Evolutionary conservation across 2,113 vertebrate species (phyloP), one percentile per base, ranked within the genome.

Genomic region (Elanoides forficatus): DNA sequence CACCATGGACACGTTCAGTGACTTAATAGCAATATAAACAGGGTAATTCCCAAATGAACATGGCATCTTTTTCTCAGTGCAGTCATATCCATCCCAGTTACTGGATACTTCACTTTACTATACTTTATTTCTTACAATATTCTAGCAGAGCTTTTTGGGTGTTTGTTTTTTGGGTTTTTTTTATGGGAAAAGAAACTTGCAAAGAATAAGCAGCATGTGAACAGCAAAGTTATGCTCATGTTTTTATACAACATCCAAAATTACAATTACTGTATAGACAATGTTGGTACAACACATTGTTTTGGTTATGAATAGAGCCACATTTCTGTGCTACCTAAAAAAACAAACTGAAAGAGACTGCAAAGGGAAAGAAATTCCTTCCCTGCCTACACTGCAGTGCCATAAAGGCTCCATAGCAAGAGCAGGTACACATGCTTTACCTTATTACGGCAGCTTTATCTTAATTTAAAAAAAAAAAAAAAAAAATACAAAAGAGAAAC

Each of bases 11-110:
- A 59, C 4, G 42, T 94, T 97, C 91, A 80, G 89, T 68, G 81
- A 93, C 93, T 89, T 85, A 94, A 87, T 73, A 95, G 81, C 83
- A 95, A 76, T 62, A 93, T 56, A 91, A 97, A 89, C 86, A 89
- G 58, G 50, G 62, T 83, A 80, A 82, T 47, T 87, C 94, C 89
- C 95, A 85, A 73, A 90, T 52, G 81, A 93, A 66, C 3, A 2
- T 12, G 50, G 63, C 73, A 85, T 95, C 65, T 87, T 83, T 83
- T 93, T 59, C 80, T 93, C 92, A 84, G 52, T 26, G 58, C 84
- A 93, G 45, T 45, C 79, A 81, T 81, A 94, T 60, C 88, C 82
- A 92, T 83, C 55, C 66, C 81, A 62, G 36, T 94, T 80, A 87
- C 86, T 75, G 48, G 60, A 47, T 81, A 79, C 65, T 67, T 93